Base-by-base conservation (phyloP, 2,888 invertebrate genomes). In the Ichneumoninae sp. region DNA sequence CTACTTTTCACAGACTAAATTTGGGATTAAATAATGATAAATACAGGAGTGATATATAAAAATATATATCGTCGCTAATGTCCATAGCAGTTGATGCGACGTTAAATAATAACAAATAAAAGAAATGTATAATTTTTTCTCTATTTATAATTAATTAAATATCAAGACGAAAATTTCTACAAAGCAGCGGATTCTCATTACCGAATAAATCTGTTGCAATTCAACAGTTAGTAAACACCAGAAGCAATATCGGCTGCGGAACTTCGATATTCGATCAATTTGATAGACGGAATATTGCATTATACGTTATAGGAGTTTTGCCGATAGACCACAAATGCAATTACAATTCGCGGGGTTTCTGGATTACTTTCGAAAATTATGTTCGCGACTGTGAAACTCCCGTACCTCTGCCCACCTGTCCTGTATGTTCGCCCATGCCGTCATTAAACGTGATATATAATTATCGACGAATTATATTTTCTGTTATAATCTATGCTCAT, bases 401-500 rank as follows among this genome's bases (percentile, higher is more conserved):
- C 50, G 40, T 40, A 75, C 60, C 26, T 80, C 22, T 40, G 60
- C 19, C 30, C 22, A 19, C 30, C 68, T 57, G 33, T 26, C n/a
- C n/a, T 52, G 50, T 5, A 57, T 47, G n/a, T 26, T 22, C 54
- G 16, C 60, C 52, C 26, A 47, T 62, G 60, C 66, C 71, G 13
- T 54, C 62, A 72, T 60, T 6, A 19, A 47, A 6, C 80, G 22
- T 69, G 62, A 70, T 84, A 66, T 50, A 75, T 75, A 81, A 84
- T 84, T 81, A 84, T 77, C 47, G 81, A 50, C 50, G 54, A 70
- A 79, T 79, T 79, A 78, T 75, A 75, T 84, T 84, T 84, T 79
- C 78, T 78, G 66, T 78, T 78, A 80, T 77, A 81, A 84, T 78
- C 62, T 66, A 57, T 36, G 44, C 69, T 19, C 57, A 30, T 30